Conservation (phyloP, 2,888 invertebrate genomes). For the Pyrrhia umbra region DNA sequence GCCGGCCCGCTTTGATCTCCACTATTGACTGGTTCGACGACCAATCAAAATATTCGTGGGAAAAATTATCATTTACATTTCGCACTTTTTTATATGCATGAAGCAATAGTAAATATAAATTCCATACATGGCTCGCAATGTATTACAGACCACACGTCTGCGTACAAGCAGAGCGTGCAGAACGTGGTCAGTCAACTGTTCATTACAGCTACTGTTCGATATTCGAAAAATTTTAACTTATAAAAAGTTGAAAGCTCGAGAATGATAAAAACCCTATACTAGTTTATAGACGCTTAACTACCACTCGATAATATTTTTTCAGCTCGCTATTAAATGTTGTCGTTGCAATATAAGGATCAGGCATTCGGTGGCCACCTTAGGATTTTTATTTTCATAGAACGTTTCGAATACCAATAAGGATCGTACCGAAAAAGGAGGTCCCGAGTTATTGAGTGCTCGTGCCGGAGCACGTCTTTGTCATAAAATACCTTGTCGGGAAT, state of each 20-base stretch:
- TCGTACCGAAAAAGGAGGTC: slow-evolving; percentile 84
- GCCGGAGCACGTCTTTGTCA: slow-evolving; percentile 76
- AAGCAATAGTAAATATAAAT: slow-evolving; percentile 37
- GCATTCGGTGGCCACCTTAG: slow-evolving; percentile 83
- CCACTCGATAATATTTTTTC: slow-evolving; percentile 76
- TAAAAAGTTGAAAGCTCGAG: slow-evolving; percentile 66
- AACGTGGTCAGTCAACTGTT: slow-evolving; percentile 51
- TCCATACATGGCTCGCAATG: slow-evolving; percentile 43
- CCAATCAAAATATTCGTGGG: slow-evolving; percentile 84
- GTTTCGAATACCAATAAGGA: slow-evolving; percentile 77
- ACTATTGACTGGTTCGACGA: slow-evolving; percentile 81
- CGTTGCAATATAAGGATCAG: slow-evolving; percentile 83
- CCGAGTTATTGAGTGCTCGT: slow-evolving; percentile 76
- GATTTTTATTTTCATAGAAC: slow-evolving; percentile 85
- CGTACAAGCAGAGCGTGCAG: slow-evolving; percentile 27
- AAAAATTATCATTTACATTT: slow-evolving; percentile 62
- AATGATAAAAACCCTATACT: slow-evolving; percentile 74
- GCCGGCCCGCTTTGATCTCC: slow-evolving; percentile 83
- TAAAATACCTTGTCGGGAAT: slow-evolving; percentile 80
- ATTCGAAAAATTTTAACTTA: slow-evolving; percentile 67
- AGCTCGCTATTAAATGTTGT: slow-evolving; percentile 81
- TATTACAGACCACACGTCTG: slow-evolving; percentile 44
- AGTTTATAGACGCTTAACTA: slow-evolving; percentile 76
- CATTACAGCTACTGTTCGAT: slow-evolving; percentile 57
- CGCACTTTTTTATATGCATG: slow-evolving; percentile 40